These are phyloP conservation scores for Heterohyrax brucei DNA, from an alignment of 2,797 vertebrate species.

Conservation along the genomic window DNA sequence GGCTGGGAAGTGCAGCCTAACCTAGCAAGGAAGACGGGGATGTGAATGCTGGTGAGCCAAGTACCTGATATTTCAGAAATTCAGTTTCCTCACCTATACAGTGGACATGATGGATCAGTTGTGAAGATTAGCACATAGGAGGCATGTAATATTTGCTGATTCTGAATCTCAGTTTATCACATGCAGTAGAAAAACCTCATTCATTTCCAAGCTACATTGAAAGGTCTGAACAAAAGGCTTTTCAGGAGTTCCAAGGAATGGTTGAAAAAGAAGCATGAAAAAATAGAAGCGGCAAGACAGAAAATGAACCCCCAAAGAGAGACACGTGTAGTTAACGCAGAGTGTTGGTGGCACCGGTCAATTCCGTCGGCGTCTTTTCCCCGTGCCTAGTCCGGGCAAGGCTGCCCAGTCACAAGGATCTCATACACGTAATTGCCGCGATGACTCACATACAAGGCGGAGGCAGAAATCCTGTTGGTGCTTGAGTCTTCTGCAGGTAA, in stretches of 20 bases:
- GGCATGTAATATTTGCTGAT: not conserved
- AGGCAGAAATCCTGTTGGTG: constrained; percentile 61
- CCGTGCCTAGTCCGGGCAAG: not conserved
- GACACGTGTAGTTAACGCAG: not conserved
- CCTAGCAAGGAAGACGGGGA: not conserved
- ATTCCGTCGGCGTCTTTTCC: not conserved
- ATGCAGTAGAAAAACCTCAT: not conserved
- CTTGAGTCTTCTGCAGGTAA: constrained; percentile 68
- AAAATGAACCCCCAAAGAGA: not conserved
- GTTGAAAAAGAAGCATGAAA: not conserved
- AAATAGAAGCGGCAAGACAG: not conserved
- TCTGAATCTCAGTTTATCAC: not conserved
- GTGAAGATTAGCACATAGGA: not conserved
- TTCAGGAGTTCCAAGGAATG: not conserved
- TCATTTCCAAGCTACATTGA: not conserved
- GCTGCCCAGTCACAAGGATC: not conserved
- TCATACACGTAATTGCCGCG: constrained; percentile 70
- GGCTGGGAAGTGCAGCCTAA: not conserved
- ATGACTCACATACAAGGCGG: constrained; percentile 76
- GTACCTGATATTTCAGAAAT: not conserved
- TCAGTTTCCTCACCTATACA: not conserved
- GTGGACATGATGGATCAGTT: not conserved
- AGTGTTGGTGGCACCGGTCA: not conserved
- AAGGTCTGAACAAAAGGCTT: not conserved
- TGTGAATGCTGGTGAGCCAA: not conserved